Percentiles rank a stretch among this genome's conserved stretches.
These are phyloP conservation scores for Perodicticus potto DNA, from an alignment of 2,797 vertebrate species.

Conservation along the genomic window DNA sequence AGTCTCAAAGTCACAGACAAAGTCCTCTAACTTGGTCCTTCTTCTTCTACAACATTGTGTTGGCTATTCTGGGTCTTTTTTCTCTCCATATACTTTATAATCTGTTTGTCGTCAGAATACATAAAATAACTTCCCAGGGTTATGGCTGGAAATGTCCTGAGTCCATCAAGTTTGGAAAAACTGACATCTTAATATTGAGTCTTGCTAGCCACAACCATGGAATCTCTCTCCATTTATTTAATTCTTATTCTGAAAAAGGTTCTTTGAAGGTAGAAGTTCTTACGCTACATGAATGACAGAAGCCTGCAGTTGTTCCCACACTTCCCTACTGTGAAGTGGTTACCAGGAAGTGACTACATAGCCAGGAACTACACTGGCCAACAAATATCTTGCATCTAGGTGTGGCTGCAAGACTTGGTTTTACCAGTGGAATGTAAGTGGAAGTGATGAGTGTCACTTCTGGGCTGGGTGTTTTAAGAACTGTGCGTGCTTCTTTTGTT, in stretches of 20 bases:
- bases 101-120: background rate
- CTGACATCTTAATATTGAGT: background rate
- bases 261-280: background rate
- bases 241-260: background rate
- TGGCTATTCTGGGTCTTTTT: background rate
- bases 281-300: background rate
- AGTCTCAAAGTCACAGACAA: background rate
- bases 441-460: background rate
- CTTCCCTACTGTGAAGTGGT: background rate
- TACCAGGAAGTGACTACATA: background rate
- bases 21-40: background rate
- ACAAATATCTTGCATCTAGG: background rate
- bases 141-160: background rate
- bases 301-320: background rate
- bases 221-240: background rate
- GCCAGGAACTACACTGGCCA: background rate
- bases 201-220: background rate
- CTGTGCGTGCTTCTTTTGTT: background rate
- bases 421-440: background rate
- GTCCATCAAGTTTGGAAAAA: background rate
- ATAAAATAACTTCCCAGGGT: background rate
- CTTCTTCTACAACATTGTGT: background rate
- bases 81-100: background rate
- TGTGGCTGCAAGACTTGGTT: background rate
- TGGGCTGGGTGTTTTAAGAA: background rate